Evolutionary conservation across 2,888 invertebrate species (phyloP), one percentile per base, ranked within the genome.

Genomic region (Sicus ferrugineus): DNA sequence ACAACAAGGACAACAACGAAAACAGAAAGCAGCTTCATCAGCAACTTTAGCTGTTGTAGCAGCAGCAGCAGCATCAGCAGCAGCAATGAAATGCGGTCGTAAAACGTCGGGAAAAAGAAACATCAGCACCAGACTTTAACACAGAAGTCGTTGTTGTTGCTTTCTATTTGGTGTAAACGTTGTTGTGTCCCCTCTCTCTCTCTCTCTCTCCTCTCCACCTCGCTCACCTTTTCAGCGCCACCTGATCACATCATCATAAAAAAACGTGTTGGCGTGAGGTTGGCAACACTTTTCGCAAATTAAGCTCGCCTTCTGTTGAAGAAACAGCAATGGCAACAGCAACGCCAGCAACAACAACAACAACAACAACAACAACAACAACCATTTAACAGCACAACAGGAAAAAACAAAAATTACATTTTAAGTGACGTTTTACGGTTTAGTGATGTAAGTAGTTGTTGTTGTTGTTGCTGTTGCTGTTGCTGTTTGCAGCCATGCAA

Each of bases 261-360:
- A 61, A 21, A 52, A 0, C 9, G 23, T 31, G 63, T 63, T 54
- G 34, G 66, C 42, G 38, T 16, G 30, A 42, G 56, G 66, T 58
- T 66, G 56, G 66, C 66, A 66, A 66, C 66, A 56, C 56, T 66
- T 56, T 46, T 38, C 52, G 7, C 31, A 31, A 64, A 50, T 50
- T 21, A 52, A 34, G 34, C 23, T 21, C 64, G 14, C 64, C 52
- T 52, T 31, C 19, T 50, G 56, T 42, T 54, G 19, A 46, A 46
- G n/a, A 16, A 46, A 46, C n/a, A 5, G 46, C 6, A 46, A 46
- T 5, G 3, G 19, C 9, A 46, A 46, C 9, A 46, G 14, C 46
- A 46, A 46, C 14, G 14, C 21, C 1, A 54, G 23, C 23, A 28
- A 54, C 54, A 23, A 28, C n/a, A 52, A 26, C 9, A 52, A 21